Base-by-base conservation (phyloP, 2,888 invertebrate species). In the Coleophora flavipennella region DNA sequence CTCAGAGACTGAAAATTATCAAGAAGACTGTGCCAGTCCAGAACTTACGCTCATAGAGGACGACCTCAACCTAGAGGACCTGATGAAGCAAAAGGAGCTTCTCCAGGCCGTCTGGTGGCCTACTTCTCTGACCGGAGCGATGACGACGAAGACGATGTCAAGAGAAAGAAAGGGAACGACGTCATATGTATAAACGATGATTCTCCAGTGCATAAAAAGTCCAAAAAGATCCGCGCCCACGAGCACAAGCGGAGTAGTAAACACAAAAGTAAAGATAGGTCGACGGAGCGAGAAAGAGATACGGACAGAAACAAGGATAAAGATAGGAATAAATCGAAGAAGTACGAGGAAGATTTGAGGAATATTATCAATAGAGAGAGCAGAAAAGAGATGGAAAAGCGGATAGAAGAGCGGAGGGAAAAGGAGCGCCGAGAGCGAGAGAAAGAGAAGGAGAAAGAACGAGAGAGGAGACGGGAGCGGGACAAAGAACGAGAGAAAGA, bases 21-120 rank as follows among this genome's bases (percentile, higher is more conserved):
- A 87, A 54, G 87, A 85, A 37, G 91, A 91, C 60, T 89, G 89
- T 52, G 89, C 87, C 11, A 91, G 91, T 61, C 90, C 91, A 26
- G 92, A 92, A 51, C 87, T 93, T 41, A 87, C 88, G 8, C 88
- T 92, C 41, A 91, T 93, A 41, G 94, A 94, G 65, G 94, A 94
- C 49, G 94, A 94, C 56, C 89, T 95, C 53, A 94, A 95, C 65
- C 74, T 95, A 25, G 95, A 95, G 60, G 95, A 95, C 50, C 77
- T 95, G 41, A 95, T 95, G 94, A 91, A 91, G 57, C 95, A 95
- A 66, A 95, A 95, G 76, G 94, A 93, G 58, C 56, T 91, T 33
- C 77, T 95, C 33, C 94, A 95, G 75, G 93, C 93, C 87, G 92
- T 28, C 77, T 93, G 35, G 90, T 91, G 34, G 93, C 93, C 44